phyloP scores from a whole-genome alignment of 2,113 vertebrate genomes.

The Syngnathus scovelli region DNA sequence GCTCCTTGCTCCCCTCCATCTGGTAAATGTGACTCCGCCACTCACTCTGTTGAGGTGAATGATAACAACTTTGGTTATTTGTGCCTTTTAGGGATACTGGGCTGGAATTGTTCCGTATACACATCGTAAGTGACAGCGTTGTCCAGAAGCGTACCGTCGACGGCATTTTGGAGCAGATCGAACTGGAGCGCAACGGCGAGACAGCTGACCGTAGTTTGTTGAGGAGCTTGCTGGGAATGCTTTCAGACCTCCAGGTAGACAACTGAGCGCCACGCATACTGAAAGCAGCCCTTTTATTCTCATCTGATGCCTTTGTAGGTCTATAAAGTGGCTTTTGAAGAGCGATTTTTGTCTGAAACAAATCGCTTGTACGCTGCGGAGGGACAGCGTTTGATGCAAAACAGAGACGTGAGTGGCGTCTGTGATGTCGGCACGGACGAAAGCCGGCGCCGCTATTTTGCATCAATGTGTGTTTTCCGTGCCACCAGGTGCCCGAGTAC shows the following conservation, averaged over 20 bases:
- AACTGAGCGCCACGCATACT: not conserved
- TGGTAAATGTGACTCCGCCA: conserved; percentile 75
- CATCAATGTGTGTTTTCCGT: conserved; percentile 4
- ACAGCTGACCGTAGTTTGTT: conserved; percentile 93
- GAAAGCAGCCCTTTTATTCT: not conserved
- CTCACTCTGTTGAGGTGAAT: not conserved
- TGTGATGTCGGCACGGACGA: not conserved
- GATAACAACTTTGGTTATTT: conserved; percentile 9
- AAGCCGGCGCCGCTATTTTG: not conserved
- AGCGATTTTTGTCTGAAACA: conserved; percentile 92
- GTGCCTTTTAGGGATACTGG: conserved; percentile 85
- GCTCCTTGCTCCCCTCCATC: conserved; percentile 97
- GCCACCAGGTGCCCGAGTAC: conserved; percentile 70
- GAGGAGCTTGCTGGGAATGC: conserved; percentile 94
- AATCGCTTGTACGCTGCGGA: conserved; percentile 93
- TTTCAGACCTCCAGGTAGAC: conserved; percentile 92
- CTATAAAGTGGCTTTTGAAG: conserved; percentile 97
- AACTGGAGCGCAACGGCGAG: conserved; percentile 91
- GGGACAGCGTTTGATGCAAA: conserved; percentile 96
- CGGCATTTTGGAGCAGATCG: conserved; percentile 94
- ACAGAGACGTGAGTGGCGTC: conserved; percentile 83
- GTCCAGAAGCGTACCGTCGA: conserved; percentile 97
- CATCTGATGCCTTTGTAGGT: conserved; percentile 68
- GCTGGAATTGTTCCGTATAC: conserved; percentile 91
- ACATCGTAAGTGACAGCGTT: conserved; percentile 92